Conservation (phyloP, 2,113 vertebrate genomes). For the Lepus americanus region DNA sequence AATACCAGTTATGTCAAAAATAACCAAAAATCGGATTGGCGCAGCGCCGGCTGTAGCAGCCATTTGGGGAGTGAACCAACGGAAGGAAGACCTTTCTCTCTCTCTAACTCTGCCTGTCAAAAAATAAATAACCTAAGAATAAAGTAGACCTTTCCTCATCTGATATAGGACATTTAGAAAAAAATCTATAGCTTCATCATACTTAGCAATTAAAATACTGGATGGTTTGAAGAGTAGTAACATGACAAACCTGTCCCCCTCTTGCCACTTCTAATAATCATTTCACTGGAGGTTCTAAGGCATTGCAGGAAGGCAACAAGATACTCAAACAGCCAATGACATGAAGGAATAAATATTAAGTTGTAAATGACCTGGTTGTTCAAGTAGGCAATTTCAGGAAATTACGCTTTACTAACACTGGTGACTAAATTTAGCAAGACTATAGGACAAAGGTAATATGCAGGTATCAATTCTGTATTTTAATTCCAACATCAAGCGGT, state of each 20-base stretch:
- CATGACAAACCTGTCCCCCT: background rate
- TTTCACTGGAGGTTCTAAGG: background rate
- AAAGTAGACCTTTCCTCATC: background rate
- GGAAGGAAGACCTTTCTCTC: no score
- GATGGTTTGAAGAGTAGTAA: background rate
- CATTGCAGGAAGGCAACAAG: background rate
- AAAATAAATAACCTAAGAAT: background rate
- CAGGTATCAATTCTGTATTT: conserved; percentile 10
- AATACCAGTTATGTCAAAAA: conserved; percentile 5
- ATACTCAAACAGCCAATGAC: background rate
- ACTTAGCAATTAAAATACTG: background rate
- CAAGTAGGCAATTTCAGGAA: background rate
- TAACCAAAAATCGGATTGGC: background rate
- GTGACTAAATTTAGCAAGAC: background rate
- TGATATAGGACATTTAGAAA: background rate
- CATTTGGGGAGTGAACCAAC: no score
- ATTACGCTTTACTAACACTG: background rate
- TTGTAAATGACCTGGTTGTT: background rate
- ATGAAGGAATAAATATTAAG: background rate
- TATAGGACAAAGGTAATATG: background rate
- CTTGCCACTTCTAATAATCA: background rate
- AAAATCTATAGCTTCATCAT: background rate
- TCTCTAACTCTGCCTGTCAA: no score
- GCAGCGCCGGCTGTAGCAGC: no score
- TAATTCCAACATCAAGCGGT: background rate